Evolutionary conservation across 2,797 vertebrate species (phyloP).

Genomic region (Eleutherodactylus coqui): DNA sequence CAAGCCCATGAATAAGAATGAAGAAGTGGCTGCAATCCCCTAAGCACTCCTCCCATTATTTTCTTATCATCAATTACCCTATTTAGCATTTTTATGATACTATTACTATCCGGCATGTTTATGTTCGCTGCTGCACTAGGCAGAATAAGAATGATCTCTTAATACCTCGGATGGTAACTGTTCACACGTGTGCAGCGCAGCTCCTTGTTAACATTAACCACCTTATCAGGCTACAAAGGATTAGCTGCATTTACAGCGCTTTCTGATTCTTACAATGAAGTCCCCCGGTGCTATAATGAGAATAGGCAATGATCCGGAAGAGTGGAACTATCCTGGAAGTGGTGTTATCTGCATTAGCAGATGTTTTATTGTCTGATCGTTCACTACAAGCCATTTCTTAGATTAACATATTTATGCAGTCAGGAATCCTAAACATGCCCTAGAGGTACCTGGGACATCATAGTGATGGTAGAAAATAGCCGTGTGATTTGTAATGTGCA

Average conservation of each 20-base stretch:
- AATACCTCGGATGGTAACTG: neutral
- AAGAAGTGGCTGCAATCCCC: too few relatives aligned
- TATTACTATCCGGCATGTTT: too few relatives aligned
- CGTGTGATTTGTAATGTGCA: neutral
- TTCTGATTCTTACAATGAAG: slow-evolving; percentile 10
- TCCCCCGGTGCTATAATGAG: neutral
- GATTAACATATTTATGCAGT: slow-evolving; percentile 2
- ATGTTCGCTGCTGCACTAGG: too few relatives aligned
- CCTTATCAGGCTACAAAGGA: neutral
- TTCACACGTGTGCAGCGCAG: neutral
- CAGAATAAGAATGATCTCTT: neutral
- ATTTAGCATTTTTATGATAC: neutral
- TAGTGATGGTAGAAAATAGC: neutral
- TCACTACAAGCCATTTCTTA: neutral
- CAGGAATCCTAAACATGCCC: neutral
- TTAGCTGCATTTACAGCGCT: neutral
- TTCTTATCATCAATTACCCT: too few relatives aligned
- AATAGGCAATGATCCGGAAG: slow-evolving; percentile 17
- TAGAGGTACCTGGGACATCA: neutral
- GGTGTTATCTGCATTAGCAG: slow-evolving; percentile 1
- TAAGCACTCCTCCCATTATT: too few relatives aligned
- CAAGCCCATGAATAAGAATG: too few relatives aligned
- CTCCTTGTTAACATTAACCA: neutral
- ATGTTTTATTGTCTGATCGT: neutral
- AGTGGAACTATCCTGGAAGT: neutral